A percentile compares a stretch with the other conserved stretches of the same genome.
phyloP scores from a whole-genome alignment of 2,113 vertebrate genomes.

The Prunella himalayana region DNA sequence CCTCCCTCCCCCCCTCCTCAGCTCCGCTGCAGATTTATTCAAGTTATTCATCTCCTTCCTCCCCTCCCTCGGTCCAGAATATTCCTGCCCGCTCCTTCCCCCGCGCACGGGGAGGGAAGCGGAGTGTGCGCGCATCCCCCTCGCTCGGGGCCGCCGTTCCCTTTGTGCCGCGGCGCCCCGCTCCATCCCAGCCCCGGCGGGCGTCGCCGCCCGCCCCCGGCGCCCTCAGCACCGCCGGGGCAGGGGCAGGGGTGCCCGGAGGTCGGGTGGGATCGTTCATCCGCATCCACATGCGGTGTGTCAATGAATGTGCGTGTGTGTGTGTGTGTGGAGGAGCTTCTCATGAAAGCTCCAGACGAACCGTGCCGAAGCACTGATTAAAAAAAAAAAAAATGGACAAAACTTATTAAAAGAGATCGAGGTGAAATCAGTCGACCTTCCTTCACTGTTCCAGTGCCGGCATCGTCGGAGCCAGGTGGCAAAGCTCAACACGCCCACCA shows the following conservation, averaged over 20 bases:
- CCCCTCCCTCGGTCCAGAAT: slow-evolving; percentile 50
- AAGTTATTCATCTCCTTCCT: slow-evolving; percentile 27
- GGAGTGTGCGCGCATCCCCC: neutral
- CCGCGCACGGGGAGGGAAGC: neutral
- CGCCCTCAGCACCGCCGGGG: no score
- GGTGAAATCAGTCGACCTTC: neutral
- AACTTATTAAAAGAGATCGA: neutral
- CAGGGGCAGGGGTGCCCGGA: neutral
- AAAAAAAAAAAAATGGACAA: neutral
- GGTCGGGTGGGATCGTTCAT: neutral
- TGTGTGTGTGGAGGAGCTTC: neutral
- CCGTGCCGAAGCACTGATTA: fast-evolving
- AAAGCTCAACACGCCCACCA: fast-evolving
- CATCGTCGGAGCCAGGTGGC: neutral
- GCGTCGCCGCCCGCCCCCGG: neutral
- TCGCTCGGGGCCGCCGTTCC: neutral
- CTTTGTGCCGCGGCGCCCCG: neutral
- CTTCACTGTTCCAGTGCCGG: fast-evolving
- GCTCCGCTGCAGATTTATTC: slow-evolving; percentile 32
- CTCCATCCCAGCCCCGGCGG: neutral
- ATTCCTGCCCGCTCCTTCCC: neutral
- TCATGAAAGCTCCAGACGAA: neutral
- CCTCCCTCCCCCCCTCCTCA: neutral
- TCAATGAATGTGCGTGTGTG: fast-evolving
- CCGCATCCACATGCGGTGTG: neutral